Evolutionary conservation across 2,797 vertebrate species (phyloP), one percentile per base, ranked within the genome.

Genomic region (Cyprinodon diabolis): DNA sequence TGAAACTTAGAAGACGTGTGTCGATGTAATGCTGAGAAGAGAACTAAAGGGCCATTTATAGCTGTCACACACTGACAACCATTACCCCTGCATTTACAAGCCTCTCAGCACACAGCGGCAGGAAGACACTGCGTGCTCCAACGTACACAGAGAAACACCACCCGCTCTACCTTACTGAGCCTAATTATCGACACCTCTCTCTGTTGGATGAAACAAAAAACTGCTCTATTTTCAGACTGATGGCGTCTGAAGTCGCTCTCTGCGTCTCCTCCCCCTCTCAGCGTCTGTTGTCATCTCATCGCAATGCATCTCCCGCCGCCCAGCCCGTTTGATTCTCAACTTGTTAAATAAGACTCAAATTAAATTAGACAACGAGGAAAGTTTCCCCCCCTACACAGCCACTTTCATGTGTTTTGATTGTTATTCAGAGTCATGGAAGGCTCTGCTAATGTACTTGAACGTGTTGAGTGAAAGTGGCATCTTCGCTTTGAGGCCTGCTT

Each of bases 281-380:
- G 87, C 77, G 76, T 88, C 87, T 91, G 87, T 90, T 92, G 87
- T 93, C 84, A 86, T 88, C 82, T 88, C 85, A 47, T 73, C 4
- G 65, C 71, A 69, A 52, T 52, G 69, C 84, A 77, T 78, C 84
- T 23, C 81, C 83, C 21, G 66, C 78, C 86, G 49, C 87, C 80
- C 81, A 75, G 84, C 80, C 81, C 82, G 87, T 93, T 93, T 93
- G 91, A 93, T 93, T 84, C 81, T 75, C 86, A 48, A 91, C 92
- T 93, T 91, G 90, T 93, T 93, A 93, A 93, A 93, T 92, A 91
- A 93, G 92, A 93, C 85, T 90, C 89, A 93, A 93, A 93, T 93
- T 92, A 92, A 93, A 93, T 87, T 86, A 92, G 92, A 93, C 92
- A 92, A 90, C 90, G 87, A 91, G 87, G 86, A 91, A 92, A 92